phyloP scores from a whole-genome alignment of 2,888 invertebrate genomes.

The Spialia ferax region DNA sequence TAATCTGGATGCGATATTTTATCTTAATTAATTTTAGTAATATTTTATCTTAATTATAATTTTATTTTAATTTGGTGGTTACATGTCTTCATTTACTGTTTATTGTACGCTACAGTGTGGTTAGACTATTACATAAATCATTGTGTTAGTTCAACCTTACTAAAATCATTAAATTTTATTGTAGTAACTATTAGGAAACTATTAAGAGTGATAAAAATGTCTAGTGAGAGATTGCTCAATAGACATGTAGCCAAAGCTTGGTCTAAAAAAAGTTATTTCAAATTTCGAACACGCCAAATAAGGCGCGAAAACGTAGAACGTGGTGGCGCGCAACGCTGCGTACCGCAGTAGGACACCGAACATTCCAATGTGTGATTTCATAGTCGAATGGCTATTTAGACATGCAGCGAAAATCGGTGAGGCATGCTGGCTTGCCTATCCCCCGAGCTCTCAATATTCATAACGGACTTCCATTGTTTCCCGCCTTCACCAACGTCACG shows the following conservation, averaged over 20 bases:
- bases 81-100: background rate
- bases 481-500: constrained; percentile 77
- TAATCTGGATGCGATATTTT: no score
- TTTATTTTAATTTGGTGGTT: constrained; percentile 27
- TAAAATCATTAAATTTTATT: constrained; percentile 1
- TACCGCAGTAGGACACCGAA: constrained; percentile 62
- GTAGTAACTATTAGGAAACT: background rate
- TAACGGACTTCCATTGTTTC: constrained; percentile 81
- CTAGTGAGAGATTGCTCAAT: constrained; percentile 17
- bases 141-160: no score
- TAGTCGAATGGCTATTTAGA: constrained; percentile 53
- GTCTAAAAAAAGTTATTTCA: constrained; percentile 55
- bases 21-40: no score
- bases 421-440: constrained; percentile 67
- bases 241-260: background rate
- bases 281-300: constrained; percentile 60
- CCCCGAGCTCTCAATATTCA: constrained; percentile 76
- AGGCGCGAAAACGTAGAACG: constrained; percentile 53
- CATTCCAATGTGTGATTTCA: constrained; percentile 61
- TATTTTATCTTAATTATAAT: no score
- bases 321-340: constrained; percentile 41
- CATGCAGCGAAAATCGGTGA: constrained; percentile 68
- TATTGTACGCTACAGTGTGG: background rate
- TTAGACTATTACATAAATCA: no score
- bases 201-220: background rate